Evolutionary conservation across 2,113 vertebrate species (phyloP).

Genomic region (Prunella himalayana): DNA sequence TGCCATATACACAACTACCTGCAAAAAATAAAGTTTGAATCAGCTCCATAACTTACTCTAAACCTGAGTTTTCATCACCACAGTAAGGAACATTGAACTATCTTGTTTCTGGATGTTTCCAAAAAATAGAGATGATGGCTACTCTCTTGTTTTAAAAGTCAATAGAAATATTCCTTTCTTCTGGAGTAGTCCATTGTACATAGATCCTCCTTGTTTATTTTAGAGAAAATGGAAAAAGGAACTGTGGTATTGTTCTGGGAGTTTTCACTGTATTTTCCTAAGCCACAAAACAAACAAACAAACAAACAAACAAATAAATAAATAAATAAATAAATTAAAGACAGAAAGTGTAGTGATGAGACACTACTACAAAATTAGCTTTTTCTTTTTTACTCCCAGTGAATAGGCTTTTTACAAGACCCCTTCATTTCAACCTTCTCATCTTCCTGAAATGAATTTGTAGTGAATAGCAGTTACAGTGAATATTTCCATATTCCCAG

Average conservation of each 20-base stretch:
- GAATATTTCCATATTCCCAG: background rate
- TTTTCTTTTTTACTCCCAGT: background rate
- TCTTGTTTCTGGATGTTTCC: background rate
- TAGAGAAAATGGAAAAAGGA: background rate
- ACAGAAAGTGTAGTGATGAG: background rate
- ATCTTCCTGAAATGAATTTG: background rate
- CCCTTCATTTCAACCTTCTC: slow-evolving; percentile 1
- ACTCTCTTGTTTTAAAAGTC: background rate
- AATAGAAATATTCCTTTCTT: background rate
- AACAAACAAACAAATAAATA: background rate
- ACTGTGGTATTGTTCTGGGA: background rate
- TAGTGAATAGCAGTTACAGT: background rate
- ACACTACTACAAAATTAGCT: background rate
- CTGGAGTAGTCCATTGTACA: background rate
- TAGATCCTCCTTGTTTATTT: background rate
- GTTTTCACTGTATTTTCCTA: background rate
- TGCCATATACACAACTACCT: too few species aligned
- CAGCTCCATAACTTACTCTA: background rate
- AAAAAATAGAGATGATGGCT: background rate
- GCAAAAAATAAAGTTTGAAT: background rate
- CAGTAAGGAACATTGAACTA: background rate
- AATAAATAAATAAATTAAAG: background rate
- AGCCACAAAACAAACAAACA: background rate
- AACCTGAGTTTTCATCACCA: background rate
- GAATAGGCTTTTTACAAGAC: background rate